These are phyloP conservation scores for Tipula helvola DNA, from an alignment of 2,888 invertebrate genomes.

Conservation along the genomic window DNA sequence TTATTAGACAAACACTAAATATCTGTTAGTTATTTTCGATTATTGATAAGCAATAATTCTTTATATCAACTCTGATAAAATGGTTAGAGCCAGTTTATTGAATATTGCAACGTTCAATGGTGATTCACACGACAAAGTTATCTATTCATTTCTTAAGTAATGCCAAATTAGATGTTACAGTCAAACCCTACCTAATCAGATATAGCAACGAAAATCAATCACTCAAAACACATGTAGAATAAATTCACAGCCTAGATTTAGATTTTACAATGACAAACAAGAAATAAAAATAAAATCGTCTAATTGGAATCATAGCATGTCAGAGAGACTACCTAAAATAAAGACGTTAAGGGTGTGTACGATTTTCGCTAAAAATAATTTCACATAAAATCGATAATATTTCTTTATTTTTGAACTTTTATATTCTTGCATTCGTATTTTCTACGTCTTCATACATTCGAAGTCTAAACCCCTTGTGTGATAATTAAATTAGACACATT, in stretches of 20 bases:
- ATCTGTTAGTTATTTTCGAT: too few species aligned
- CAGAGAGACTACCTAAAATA: not conserved
- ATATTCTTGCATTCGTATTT: not conserved
- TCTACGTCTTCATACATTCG: not conserved
- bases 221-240: too few species aligned
- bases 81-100: too few species aligned
- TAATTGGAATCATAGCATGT: not conserved
- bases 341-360: not conserved
- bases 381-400: not conserved
- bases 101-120: too few species aligned
- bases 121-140: too few species aligned
- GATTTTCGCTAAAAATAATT: not conserved
- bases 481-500: not conserved
- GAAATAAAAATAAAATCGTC: not conserved
- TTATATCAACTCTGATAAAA: too few species aligned
- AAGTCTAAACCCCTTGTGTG: not conserved
- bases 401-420: not conserved
- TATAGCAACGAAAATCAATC: too few species aligned
- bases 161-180: too few species aligned
- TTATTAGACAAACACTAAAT: too few species aligned
- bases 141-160: too few species aligned
- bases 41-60: too few species aligned
- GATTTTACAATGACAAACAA: not conserved
- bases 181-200: too few species aligned
- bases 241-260: not conserved